phyloP scores from a whole-genome alignment of 2,113 vertebrate genomes.

The Centropristis striata region DNA sequence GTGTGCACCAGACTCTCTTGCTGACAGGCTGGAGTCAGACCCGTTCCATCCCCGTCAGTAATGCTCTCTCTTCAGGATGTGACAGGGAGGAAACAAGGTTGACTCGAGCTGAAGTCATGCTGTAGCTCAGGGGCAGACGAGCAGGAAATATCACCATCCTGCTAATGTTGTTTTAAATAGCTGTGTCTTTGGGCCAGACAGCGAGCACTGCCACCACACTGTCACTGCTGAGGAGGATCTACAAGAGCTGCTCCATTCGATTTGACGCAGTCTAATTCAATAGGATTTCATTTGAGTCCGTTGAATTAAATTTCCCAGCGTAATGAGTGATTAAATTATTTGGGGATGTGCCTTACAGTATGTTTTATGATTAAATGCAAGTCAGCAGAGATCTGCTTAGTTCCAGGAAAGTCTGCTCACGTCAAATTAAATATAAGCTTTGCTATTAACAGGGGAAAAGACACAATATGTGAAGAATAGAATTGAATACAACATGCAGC shows the following conservation, averaged over 20 bases:
- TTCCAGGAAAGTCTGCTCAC: slow-evolving; percentile 32
- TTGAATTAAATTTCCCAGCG: slow-evolving; percentile 49
- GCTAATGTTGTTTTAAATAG: slow-evolving; percentile 71
- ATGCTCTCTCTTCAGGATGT: slow-evolving; percentile 44
- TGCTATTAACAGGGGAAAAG: neutral
- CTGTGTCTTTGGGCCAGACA: slow-evolving; percentile 50
- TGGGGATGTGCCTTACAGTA: slow-evolving; percentile 26
- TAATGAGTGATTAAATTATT: slow-evolving; percentile 62
- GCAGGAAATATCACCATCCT: slow-evolving; percentile 63
- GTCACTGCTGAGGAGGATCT: slow-evolving; percentile 43
- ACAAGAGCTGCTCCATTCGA: slow-evolving; percentile 27
- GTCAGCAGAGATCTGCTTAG: slow-evolving; percentile 32
- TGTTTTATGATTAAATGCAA: slow-evolving; percentile 30
- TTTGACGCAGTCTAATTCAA: slow-evolving; percentile 54
- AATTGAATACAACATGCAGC: neutral
- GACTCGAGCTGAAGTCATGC: slow-evolving; percentile 58
- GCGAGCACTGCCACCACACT: neutral
- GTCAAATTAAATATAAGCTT: slow-evolving; percentile 22
- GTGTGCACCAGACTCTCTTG: slow-evolving; percentile 16
- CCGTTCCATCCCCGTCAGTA: slow-evolving; percentile 59
- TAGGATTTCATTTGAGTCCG: slow-evolving; percentile 49
- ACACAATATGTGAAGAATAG: neutral
- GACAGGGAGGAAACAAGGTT: slow-evolving; percentile 67
- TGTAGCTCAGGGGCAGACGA: slow-evolving; percentile 55
- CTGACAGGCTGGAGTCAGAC: slow-evolving; percentile 64